Evolutionary conservation across 2,113 vertebrate genomes (phyloP).

Genomic region (Glareola pratincola): DNA sequence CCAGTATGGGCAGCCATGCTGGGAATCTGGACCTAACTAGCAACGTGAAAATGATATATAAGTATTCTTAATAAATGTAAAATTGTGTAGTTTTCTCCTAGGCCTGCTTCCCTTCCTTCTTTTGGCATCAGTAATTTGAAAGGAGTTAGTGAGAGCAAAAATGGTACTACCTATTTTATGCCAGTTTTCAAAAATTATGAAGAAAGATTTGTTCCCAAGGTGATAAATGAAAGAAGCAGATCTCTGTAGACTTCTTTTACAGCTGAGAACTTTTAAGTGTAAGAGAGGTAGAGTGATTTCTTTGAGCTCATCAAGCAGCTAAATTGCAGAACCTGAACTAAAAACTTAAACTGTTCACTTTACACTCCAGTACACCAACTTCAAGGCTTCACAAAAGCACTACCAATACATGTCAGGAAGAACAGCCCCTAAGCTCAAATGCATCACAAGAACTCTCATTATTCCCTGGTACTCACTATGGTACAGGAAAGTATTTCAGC

Average conservation of each 20-base stretch:
- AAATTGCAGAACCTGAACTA: not conserved
- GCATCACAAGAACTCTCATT: not conserved
- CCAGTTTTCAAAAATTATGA: not conserved
- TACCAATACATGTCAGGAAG: not conserved
- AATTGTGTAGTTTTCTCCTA: not conserved
- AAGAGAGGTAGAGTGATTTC: not conserved
- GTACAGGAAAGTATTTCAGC: not conserved
- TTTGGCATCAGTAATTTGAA: not conserved
- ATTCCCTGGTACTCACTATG: not conserved
- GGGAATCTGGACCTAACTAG: not conserved
- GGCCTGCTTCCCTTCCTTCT: not conserved
- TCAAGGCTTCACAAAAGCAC: not conserved
- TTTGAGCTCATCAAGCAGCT: not conserved
- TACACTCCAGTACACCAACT: not conserved
- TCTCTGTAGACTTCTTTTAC: not conserved
- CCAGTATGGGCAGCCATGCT: not conserved
- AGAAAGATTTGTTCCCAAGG: not conserved
- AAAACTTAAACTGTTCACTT: not conserved
- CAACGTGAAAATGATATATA: not conserved
- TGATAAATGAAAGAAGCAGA: not conserved
- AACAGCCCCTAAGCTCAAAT: not conserved
- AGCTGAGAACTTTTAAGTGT: accelerated
- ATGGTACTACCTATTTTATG: not conserved
- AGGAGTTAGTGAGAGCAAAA: not conserved
- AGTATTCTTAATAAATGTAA: not conserved